A percentile compares a stretch with the other conserved stretches of the same genome.
phyloP scores from a whole-genome alignment of 2,113 vertebrate genomes.

The Eonycteris spelaea region DNA sequence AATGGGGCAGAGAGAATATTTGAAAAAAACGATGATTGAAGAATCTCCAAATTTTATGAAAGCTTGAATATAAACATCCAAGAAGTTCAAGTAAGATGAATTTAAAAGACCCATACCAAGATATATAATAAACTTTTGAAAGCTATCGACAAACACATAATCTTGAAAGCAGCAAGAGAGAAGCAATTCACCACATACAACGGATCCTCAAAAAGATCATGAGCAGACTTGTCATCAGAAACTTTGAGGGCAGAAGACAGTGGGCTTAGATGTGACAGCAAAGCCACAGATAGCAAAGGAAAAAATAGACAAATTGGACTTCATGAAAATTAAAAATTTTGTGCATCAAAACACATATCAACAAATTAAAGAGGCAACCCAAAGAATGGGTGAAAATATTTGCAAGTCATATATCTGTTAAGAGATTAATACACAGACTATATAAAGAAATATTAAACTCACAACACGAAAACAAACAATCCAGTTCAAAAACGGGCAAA shows the following conservation, averaged over 20 bases:
- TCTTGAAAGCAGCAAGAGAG: background rate
- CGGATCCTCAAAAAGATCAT: background rate
- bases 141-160: background rate
- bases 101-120: background rate
- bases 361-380: background rate
- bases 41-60: background rate
- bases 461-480: background rate
- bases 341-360: background rate
- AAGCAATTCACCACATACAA: background rate
- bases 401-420: background rate
- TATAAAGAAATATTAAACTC: background rate
- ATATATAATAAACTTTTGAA: background rate
- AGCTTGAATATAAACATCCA: background rate
- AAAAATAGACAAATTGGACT: background rate
- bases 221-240: background rate
- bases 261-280: background rate
- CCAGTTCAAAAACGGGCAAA: background rate
- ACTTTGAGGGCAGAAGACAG: background rate
- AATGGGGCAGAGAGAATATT: background rate
- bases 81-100: background rate
- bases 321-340: background rate
- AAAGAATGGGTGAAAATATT: background rate
- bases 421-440: background rate
- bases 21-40: background rate
- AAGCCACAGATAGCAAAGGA: background rate